These are phyloP conservation scores for Xenus cinereus DNA, from an alignment of 2,113 vertebrate species.

Conservation along the genomic window DNA sequence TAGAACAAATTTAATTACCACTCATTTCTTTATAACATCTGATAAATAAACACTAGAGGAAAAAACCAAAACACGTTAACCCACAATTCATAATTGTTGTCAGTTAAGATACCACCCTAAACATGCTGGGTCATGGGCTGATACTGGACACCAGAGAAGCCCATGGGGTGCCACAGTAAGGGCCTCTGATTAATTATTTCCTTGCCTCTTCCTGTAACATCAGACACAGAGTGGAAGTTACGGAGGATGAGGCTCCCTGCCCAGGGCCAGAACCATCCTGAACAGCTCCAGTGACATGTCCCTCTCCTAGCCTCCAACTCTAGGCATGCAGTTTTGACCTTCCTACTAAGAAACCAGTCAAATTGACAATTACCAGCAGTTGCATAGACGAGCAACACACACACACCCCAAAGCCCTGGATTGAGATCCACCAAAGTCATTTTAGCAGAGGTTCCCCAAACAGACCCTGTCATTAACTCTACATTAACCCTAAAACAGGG, in stretches of 20 bases:
- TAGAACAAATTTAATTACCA: background rate
- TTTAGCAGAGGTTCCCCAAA: background rate
- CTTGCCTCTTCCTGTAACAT: background rate
- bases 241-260: background rate
- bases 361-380: background rate
- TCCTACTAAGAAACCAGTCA: background rate
- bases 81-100: background rate
- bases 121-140: background rate
- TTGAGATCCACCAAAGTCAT: background rate
- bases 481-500: rapidly evolving
- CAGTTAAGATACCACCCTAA: background rate
- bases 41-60: background rate
- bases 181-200: background rate
- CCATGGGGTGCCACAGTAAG: background rate
- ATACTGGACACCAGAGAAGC: background rate
- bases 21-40: background rate
- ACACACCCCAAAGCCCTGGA: too few relatives aligned
- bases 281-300: background rate
- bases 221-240: background rate
- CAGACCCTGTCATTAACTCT: background rate
- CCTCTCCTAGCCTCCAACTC: background rate
- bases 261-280: background rate
- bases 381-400: background rate
- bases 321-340: rapidly evolving
- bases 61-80: background rate